These are phyloP conservation scores for Limosa lapponica DNA, from an alignment of 2,797 vertebrate species.

Conservation along the genomic window DNA sequence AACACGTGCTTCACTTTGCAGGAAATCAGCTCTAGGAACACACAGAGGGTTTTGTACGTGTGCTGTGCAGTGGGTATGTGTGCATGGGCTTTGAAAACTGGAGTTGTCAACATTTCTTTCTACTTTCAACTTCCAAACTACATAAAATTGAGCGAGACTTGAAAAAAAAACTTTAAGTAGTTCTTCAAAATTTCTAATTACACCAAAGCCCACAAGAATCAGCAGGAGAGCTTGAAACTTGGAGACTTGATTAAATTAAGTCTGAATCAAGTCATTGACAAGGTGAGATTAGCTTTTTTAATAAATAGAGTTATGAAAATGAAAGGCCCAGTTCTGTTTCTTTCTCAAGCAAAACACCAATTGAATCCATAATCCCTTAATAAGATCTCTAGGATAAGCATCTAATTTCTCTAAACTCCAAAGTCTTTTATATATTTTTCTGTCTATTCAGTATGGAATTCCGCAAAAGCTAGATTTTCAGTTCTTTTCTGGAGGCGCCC, in stretches of 20 bases:
- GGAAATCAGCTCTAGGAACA: conserved; percentile 7
- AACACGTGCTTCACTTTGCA: background rate
- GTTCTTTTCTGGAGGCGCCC: background rate
- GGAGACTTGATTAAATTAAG: background rate
- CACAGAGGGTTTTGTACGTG: background rate
- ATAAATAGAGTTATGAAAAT: background rate
- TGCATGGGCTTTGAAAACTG: background rate
- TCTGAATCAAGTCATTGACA: background rate
- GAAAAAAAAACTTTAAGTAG: background rate
- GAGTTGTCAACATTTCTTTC: background rate
- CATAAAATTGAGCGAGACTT: background rate
- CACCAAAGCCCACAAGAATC: background rate
- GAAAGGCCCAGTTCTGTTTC: background rate
- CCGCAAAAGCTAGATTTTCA: background rate
- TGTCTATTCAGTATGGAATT: background rate
- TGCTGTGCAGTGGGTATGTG: background rate
- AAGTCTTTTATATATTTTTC: background rate
- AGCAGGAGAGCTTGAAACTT: background rate
- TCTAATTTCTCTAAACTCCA: background rate
- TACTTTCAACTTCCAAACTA: background rate
- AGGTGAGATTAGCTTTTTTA: background rate
- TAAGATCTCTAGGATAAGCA: background rate
- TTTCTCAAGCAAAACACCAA: background rate
- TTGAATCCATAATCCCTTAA: background rate
- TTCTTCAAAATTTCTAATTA: background rate